Base-by-base conservation (phyloP, 1,140 invertebrate genomes). In the Helicorthomorpha holstii region DNA sequence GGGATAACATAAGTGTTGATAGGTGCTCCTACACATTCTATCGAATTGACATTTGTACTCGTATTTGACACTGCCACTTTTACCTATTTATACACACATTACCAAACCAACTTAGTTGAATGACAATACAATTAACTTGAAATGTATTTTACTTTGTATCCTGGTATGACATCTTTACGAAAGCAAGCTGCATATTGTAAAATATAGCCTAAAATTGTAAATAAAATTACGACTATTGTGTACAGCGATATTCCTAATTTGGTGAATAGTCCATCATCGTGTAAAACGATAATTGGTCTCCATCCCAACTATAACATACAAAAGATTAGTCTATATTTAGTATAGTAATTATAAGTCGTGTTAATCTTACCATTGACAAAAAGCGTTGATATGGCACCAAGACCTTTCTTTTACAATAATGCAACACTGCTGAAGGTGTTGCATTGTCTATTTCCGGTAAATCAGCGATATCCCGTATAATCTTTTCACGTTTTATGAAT, bases 331-430 rank as follows among this genome's bases (percentile, higher is more conserved):
- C n/a, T n/a, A n/a, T n/a, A n/a, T n/a, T n/a, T n/a, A n/a, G n/a
- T n/a, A n/a, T n/a, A n/a, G n/a, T n/a, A n/a, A n/a, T n/a, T n/a
- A n/a, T n/a, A n/a, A n/a, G n/a, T n/a, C n/a, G n/a, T n/a, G n/a
- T n/a, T n/a, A n/a, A n/a, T 7, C 49, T 21, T 41, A 50, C 49
- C 23, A 50, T 7, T 7, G 23, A 50, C 23, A 51, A 26, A 19
- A 51, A 24, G 2, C 43, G 22, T 12, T 25, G 22, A 46, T 51
- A 51, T 3, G 50, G 50, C 10, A 46, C 22, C 7, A 51, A 19
- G 27, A 51, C 49, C 27, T 10, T 46, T 25, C 50, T 24, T 19
- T 44, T 46, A 24, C 50, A 51, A 22, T 51, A 51, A 21, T 51
- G 41, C 10, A 51, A 24, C 45, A 51, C 25, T 4, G 50, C 42